These are phyloP conservation scores for Julus scandinavius DNA, from an alignment of 2,888 invertebrate species.

Conservation along the genomic window DNA sequence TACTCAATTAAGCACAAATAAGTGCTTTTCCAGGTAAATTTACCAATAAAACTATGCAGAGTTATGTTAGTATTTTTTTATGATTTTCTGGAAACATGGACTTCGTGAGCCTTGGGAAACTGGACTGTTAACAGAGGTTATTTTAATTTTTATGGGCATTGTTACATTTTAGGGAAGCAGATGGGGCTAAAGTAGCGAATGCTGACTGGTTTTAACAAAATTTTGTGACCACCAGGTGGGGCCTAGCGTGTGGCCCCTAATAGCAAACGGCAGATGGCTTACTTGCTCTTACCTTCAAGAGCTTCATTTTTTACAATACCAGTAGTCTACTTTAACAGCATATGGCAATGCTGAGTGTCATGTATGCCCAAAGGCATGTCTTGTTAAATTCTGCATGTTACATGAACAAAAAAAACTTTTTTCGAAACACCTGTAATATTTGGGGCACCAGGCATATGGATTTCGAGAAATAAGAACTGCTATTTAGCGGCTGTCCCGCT, in stretches of 20 bases:
- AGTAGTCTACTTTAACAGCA: background rate
- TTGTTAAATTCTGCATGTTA: background rate
- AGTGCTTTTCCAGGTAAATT: too few species aligned
- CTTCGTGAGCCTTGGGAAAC: background rate
- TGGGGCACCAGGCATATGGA: background rate
- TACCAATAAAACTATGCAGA: too few species aligned
- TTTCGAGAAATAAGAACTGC: background rate
- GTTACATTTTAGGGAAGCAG: background rate
- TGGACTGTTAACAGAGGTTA: background rate
- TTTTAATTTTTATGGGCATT: background rate
- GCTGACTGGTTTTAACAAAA: background rate
- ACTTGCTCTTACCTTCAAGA: slow-evolving; percentile 23
- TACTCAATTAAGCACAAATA: too few species aligned
- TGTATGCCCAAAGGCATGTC: background rate
- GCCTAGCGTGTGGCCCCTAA: background rate
- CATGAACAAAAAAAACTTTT: background rate
- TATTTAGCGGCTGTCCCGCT: too few species aligned
- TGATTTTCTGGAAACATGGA: too few species aligned
- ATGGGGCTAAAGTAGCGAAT: background rate
- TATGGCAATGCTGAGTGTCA: background rate
- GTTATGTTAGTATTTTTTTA: too few species aligned
- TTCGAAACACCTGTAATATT: background rate
- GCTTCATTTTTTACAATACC: background rate
- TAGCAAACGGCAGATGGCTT: background rate
- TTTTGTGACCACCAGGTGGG: background rate